Evolutionary conservation across 2,888 invertebrate genomes (phyloP), one percentile per base, ranked within the genome.

Genomic region (Seira musarum): DNA sequence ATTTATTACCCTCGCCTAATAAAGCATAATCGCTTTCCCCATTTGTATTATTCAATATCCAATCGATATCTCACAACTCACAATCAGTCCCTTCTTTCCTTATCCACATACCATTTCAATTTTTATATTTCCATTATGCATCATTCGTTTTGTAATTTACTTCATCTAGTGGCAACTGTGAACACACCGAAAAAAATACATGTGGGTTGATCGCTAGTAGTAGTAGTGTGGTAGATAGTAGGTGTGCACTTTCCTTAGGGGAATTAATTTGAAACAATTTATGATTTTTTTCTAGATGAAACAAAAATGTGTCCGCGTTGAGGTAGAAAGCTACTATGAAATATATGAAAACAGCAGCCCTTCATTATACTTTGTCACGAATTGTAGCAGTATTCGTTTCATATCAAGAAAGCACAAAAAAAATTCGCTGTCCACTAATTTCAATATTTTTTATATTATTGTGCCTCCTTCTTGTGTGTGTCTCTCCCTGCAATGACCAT

Each of bases 401-500:
- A n/a, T 40, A 40, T 8, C 40, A 40, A 40, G 40, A 40, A 40
- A 40, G 6, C 40, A 6, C 13, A 13, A 40, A 40, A 8, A 40
- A 8, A 40, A 8, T 40, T 40, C 6, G 13, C 40, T 13, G 13
- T 40, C 40, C 40, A 13, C 40, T 40, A 40, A 40, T 40, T 40
- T 40, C 40, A 40, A 40, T 40, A n/a, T n/a, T 40, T 40, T 40
- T 40, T 13, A 40, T 40, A 40, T 40, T 40, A n/a, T n/a, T n/a
- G n/a, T n/a, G n/a, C 13, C 40, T 40, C 40, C 40, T 40, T 40
- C 40, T 72, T n/a, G n/a, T n/a, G n/a, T n/a, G n/a, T n/a, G 72
- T 72, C 72, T 63, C 63, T 61, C 63, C 25, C 72, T 65, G 72
- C 72, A 72, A 40, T 65, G 64, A 22, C 63, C 72, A 64, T 65